Percentiles rank a stretch among this genome's conserved stretches.
phyloP scores from a whole-genome alignment of 2,797 vertebrate species.

The Melanotaenia parkinsoni region DNA sequence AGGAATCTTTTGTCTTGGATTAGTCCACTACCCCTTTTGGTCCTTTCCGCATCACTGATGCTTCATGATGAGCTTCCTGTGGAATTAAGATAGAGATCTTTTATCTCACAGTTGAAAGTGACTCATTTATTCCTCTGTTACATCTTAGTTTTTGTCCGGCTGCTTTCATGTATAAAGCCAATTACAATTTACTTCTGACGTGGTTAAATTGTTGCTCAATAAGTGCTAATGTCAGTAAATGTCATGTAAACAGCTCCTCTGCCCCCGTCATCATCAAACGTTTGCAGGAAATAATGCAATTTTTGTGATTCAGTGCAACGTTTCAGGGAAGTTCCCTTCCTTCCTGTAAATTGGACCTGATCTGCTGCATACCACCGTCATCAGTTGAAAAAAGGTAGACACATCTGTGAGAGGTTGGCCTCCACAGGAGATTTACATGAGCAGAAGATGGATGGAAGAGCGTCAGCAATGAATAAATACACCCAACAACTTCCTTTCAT shows the following conservation, averaged over 20 bases:
- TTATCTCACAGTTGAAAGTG: constrained; percentile 48
- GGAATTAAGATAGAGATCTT: constrained; percentile 59
- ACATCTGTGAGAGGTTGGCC: constrained; percentile 65
- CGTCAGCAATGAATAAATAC: constrained; percentile 70
- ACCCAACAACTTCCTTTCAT: constrained; percentile 58
- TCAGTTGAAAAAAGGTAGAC: constrained; percentile 38
- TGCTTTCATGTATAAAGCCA: constrained; percentile 8
- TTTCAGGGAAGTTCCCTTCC: constrained; percentile 54
- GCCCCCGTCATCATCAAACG: constrained; percentile 58
- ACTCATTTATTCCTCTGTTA: constrained; percentile 32
- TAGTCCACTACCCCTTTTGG: constrained; percentile 70
- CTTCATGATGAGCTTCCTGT: constrained; percentile 62
- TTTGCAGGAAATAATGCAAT: constrained; percentile 60
- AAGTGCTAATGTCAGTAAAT: constrained; percentile 45
- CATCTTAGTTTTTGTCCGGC: constrained; percentile 11
- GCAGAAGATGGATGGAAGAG: constrained; percentile 68
- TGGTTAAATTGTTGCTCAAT: constrained; percentile 47
- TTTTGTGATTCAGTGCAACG: constrained; percentile 71
- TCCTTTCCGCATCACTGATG: constrained; percentile 75
- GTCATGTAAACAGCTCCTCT: constrained; percentile 31
- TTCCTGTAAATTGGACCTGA: constrained; percentile 68
- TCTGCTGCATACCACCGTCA: constrained; percentile 51
- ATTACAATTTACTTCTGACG: constrained; percentile 2
- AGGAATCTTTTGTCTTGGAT: constrained; percentile 75
- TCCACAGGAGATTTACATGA: constrained; percentile 54